These are phyloP conservation scores for Melanotaenia maccullochi DNA, from an alignment of 2,797 vertebrate species.

Conservation along the genomic window DNA sequence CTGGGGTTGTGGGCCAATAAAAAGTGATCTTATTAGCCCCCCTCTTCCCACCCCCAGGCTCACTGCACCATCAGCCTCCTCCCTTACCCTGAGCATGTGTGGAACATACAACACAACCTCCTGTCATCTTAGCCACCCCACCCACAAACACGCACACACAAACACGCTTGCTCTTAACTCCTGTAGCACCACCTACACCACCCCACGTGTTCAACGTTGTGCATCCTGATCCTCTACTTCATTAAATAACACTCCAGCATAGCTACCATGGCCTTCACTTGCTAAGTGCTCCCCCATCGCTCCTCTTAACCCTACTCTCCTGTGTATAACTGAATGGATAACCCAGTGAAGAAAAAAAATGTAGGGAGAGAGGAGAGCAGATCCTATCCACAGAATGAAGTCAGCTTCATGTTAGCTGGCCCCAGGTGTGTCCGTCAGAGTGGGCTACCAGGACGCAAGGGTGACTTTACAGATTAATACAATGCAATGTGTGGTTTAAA, in stretches of 20 bases:
- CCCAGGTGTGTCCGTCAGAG: conserved; percentile 41
- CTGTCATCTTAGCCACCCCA: conserved; percentile 56
- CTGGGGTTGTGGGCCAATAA: conserved; percentile 77
- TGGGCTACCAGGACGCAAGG: conserved; percentile 5
- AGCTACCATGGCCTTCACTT: conserved; percentile 67
- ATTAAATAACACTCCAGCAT: conserved; percentile 80
- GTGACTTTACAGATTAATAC: conserved; percentile 39
- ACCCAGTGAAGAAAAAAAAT: conserved; percentile 57
- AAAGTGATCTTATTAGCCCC: conserved; percentile 77
- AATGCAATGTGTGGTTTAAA: conserved; percentile 26
- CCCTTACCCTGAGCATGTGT: conserved; percentile 36
- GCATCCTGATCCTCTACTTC: conserved; percentile 75
- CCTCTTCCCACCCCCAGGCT: conserved; percentile 49
- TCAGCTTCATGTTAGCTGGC: conserved; percentile 34
- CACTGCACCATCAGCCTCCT: conserved; percentile 55
- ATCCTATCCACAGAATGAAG: conserved; percentile 59
- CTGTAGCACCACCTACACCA: conserved; percentile 56
- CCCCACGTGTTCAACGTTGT: conserved; percentile 48
- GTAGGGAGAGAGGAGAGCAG: conserved; percentile 21
- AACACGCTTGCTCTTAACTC: conserved; percentile 41
- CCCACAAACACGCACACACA: conserved; percentile 41
- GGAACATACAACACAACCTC: conserved; percentile 68
- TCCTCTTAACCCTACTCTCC: conserved; percentile 65
- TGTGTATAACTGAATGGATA: conserved; percentile 66
- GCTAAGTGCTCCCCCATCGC: conserved; percentile 74